Percentiles rank a stretch among this genome's conserved stretches.
These are phyloP conservation scores for Actias luna DNA, from an alignment of 2,888 invertebrate species.

Conservation along the genomic window DNA sequence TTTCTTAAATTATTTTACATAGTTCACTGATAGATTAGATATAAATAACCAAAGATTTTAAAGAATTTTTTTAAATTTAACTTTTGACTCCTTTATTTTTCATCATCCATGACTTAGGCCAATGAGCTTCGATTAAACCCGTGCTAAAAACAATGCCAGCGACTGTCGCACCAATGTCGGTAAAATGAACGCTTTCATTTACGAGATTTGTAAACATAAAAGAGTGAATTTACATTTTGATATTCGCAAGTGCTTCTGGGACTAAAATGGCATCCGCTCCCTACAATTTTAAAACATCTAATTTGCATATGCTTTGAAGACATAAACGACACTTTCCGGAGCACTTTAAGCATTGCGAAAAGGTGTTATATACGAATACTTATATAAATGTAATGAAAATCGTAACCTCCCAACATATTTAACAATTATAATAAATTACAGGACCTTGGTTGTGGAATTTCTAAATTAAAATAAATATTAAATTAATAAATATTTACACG, in stretches of 20 bases:
- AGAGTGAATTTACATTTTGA: constrained; percentile 82
- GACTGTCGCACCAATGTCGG: constrained; percentile 55
- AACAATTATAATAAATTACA: no score
- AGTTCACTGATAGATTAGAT: no score
- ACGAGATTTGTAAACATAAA: constrained; percentile 81
- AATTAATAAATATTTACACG: no score
- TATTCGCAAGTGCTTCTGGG: constrained; percentile 78
- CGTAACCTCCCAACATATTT: neutral
- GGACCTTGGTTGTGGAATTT: no score
- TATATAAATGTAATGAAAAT: constrained; percentile 17
- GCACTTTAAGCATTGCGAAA: constrained; percentile 57
- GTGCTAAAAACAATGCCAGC: neutral
- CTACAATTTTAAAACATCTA: constrained; percentile 80
- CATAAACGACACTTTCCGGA: constrained; percentile 80
- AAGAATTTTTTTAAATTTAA: no score
- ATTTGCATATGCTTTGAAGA: constrained; percentile 82
- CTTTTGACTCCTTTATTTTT: no score
- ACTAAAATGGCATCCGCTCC: constrained; percentile 77
- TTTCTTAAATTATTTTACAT: no score
- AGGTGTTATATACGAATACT: constrained; percentile 18
- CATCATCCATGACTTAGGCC: neutral
- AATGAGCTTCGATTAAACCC: neutral
- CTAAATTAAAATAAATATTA: no score
- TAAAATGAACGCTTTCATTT: constrained; percentile 79
- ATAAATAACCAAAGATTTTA: no score